Evolutionary conservation across 2,113 vertebrate species (phyloP).

Genomic region (Mugil cephalus): DNA sequence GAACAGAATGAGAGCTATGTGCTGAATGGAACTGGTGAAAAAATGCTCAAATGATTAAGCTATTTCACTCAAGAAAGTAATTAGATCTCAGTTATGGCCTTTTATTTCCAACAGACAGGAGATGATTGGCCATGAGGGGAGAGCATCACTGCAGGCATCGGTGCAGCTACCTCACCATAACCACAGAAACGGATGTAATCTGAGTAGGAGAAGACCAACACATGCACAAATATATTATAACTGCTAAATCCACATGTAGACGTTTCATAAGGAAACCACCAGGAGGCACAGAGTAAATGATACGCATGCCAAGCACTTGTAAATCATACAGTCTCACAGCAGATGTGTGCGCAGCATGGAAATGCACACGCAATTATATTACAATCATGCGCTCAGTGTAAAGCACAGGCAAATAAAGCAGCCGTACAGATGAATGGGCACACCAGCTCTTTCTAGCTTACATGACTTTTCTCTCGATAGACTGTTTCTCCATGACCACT

Average conservation of each 20-base stretch:
- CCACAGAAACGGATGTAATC: slow-evolving; percentile 29
- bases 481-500: slow-evolving; percentile 36
- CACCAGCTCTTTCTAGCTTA: slow-evolving; percentile 16
- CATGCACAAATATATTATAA: neutral
- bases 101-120: slow-evolving; percentile 72
- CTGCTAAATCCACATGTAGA: neutral
- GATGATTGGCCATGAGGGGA: slow-evolving; percentile 50
- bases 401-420: neutral
- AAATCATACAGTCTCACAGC: neutral
- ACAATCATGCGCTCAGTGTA: neutral
- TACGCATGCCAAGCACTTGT: neutral
- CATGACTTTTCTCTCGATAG: slow-evolving; percentile 15
- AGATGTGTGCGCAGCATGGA: neutral
- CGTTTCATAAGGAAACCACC: slow-evolving; percentile 3
- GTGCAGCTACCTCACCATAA: slow-evolving; percentile 1
- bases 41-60: slow-evolving; percentile 66
- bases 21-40: slow-evolving; percentile 41
- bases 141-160: slow-evolving; percentile 41
- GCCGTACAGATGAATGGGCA: slow-evolving; percentile 16
- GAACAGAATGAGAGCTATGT: slow-evolving; percentile 13
- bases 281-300: neutral
- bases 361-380: slow-evolving; percentile 1
- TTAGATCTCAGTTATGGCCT: slow-evolving; percentile 71
- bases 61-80: slow-evolving; percentile 65
- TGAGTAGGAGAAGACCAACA: neutral